These are phyloP conservation scores for Slavum lentiscoides DNA, from an alignment of 2,888 invertebrate genomes.

Conservation along the genomic window DNA sequence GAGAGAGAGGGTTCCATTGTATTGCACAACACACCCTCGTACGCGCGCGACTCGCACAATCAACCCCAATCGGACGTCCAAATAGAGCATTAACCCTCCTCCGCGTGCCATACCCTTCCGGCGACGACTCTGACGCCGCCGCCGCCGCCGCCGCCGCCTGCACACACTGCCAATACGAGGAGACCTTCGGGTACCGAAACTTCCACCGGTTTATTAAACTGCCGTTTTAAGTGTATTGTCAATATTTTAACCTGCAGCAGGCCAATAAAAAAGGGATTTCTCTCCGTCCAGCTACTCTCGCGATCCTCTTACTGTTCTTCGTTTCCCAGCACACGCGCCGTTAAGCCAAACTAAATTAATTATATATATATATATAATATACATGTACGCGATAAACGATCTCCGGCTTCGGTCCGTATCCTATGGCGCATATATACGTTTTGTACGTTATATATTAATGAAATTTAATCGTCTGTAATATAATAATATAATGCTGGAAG, in stretches of 20 bases:
- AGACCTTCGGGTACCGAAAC: slow-evolving; percentile 45
- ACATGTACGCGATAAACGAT: slow-evolving; percentile 20
- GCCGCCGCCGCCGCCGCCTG: not conserved
- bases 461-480: slow-evolving; percentile 2
- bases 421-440: not conserved
- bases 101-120: slow-evolving; percentile 53
- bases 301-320: not conserved
- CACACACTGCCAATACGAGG: too few relatives aligned
- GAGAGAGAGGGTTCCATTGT: slow-evolving; percentile 47
- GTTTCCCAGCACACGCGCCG: slow-evolving; percentile 41
- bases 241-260: slow-evolving; percentile 45
- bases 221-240: slow-evolving; percentile 52
- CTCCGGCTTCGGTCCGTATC: not conserved
- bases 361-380: slow-evolving; percentile 13
- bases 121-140: not conserved
- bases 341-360: slow-evolving; percentile 52
- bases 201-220: slow-evolving; percentile 52
- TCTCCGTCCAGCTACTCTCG: not conserved
- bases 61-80: slow-evolving; percentile 57
- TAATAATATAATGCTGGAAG: too few relatives aligned
- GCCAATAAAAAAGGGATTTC: slow-evolving; percentile 52
- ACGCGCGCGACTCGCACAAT: slow-evolving; percentile 56
- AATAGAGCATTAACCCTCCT: slow-evolving; percentile 57
- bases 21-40: slow-evolving; percentile 56
- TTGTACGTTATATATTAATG: not conserved